Evolutionary conservation across 2,797 vertebrate genomes (phyloP).

Genomic region (Denticeps clupeoides): DNA sequence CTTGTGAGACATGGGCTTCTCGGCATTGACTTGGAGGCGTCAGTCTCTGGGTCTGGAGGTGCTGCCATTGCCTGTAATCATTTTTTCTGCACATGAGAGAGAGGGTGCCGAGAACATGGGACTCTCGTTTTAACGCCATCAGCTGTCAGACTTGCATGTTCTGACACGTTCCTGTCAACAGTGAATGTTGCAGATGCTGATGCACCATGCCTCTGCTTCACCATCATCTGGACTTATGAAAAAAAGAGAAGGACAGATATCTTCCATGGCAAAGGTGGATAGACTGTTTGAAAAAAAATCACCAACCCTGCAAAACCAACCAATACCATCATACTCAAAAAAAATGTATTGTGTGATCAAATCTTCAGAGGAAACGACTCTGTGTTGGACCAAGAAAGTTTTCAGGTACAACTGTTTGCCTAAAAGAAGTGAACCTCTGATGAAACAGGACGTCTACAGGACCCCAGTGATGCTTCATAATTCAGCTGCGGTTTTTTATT

Average conservation of each 20-base stretch:
- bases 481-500: background rate
- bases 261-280: too few species aligned
- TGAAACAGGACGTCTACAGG: too few species aligned
- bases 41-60: slow-evolving; percentile 9
- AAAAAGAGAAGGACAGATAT: background rate
- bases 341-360: too few species aligned
- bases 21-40: slow-evolving; percentile 10
- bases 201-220: too few species aligned
- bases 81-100: slow-evolving; percentile 21
- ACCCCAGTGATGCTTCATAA: too few species aligned
- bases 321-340: slow-evolving; percentile 17
- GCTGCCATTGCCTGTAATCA: slow-evolving; percentile 22
- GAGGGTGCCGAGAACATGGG: too few species aligned
- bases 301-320: background rate
- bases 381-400: too few species aligned
- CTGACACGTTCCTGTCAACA: slow-evolving; percentile 21
- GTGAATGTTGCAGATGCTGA: background rate
- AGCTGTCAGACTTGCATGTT: slow-evolving; percentile 13
- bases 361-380: too few species aligned
- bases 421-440: too few species aligned
- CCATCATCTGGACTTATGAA: background rate
- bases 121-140: too few species aligned
- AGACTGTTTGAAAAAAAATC: background rate
- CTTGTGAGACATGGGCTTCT: slow-evolving; percentile 18
- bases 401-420: too few species aligned